phyloP scores from a whole-genome alignment of 2,113 vertebrate genomes.

The Gymnogyps californianus region DNA sequence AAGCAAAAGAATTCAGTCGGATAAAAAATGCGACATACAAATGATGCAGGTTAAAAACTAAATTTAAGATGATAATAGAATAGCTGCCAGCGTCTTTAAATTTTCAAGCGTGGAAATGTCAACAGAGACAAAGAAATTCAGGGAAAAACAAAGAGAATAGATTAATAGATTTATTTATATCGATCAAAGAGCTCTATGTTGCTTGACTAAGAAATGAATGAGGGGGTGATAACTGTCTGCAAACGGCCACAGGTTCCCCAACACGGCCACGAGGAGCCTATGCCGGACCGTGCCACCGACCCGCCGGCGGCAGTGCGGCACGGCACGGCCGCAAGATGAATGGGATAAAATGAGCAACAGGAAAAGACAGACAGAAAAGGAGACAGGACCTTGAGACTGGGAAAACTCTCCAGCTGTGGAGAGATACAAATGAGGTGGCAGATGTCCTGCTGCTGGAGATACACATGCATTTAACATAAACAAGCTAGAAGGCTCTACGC shows the following conservation, averaged over 20 bases:
- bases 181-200: neutral
- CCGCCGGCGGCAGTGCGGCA: accelerated
- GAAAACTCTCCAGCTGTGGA: neutral
- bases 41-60: conserved; percentile 46
- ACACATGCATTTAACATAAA: neutral
- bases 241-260: neutral
- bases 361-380: neutral
- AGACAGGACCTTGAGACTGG: neutral
- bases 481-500: accelerated
- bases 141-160: conserved; percentile 48
- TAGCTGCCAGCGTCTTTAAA: conserved; percentile 37
- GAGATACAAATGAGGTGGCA: neutral
- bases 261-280: accelerated
- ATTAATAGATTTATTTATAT: conserved; percentile 30
- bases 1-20: conserved; percentile 43
- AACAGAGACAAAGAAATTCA: conserved; percentile 51
- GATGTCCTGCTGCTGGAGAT: neutral
- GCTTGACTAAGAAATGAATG: neutral
- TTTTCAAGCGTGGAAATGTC: conserved; percentile 49
- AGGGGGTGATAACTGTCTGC: neutral
- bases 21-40: neutral
- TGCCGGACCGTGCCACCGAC: accelerated
- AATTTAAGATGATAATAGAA: conserved; percentile 47
- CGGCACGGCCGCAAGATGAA: accelerated
- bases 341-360: accelerated